Conservation (phyloP, 1,140 invertebrate genomes). For the Vollenhovia emeryi region DNA sequence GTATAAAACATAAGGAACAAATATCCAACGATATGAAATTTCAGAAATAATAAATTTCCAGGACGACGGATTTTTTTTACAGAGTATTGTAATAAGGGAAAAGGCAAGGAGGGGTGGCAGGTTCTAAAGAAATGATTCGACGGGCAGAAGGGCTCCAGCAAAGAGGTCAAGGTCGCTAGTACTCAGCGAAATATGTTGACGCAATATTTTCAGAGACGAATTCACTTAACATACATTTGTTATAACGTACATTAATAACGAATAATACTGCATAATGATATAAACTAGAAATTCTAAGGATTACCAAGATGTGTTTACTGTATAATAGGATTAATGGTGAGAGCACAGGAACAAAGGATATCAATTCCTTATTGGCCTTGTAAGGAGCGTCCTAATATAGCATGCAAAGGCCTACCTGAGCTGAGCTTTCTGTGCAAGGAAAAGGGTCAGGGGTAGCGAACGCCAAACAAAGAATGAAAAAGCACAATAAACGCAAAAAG, state of each 20-base stretch:
- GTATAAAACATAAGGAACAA: not conserved
- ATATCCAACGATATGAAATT: not conserved
- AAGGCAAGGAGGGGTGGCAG: not conserved
- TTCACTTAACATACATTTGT: not conserved
- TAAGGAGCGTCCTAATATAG: conserved; percentile 26
- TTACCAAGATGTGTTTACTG: not conserved
- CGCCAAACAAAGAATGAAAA: conserved; percentile 53
- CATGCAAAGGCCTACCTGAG: conserved; percentile 21
- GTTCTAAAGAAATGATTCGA: not conserved
- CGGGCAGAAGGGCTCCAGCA: not conserved
- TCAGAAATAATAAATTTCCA: not conserved
- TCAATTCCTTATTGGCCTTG: conserved; percentile 37
- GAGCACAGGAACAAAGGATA: not conserved
- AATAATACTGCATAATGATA: too few relatives aligned
- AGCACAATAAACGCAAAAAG: conserved; percentile 23
- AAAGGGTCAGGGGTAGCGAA: conserved; percentile 63
- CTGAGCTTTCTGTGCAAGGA: not conserved
- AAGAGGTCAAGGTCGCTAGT: not conserved
- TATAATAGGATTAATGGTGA: not conserved
- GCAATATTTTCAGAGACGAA: not conserved
- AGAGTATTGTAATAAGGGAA: not conserved
- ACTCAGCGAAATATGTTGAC: not conserved
- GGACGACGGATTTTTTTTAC: not conserved
- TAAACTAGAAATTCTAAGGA: not conserved
- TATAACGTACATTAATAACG: not conserved